A percentile compares a stretch with the other conserved stretches of the same genome.
Evolutionary conservation across 2,888 invertebrate genomes (phyloP).

Genomic region (Philonicus albiceps): DNA sequence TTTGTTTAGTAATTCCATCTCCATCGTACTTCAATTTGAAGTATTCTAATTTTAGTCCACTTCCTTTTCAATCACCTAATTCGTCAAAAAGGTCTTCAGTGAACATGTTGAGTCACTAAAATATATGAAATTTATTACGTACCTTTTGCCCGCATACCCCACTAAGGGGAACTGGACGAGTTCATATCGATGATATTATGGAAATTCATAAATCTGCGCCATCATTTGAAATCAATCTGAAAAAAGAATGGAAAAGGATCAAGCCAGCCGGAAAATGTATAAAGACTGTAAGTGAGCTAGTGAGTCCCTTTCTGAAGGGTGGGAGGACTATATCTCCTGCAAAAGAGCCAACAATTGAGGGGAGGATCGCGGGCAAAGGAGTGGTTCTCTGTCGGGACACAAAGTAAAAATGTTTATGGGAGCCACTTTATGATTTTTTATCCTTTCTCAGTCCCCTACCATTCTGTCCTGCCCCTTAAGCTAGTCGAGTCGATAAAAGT

Average conservation of each 20-base stretch:
- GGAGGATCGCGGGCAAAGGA: not conserved
- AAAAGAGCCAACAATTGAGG: not conserved
- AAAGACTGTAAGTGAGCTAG: not conserved
- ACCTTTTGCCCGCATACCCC: not conserved
- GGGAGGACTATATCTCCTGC: not conserved
- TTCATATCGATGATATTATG: not conserved
- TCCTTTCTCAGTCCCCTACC: not conserved
- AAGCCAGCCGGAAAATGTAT: not conserved
- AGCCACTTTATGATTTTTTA: constrained; percentile 30
- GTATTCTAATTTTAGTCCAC: not conserved
- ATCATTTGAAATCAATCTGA: constrained; percentile 18
- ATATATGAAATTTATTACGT: not conserved
- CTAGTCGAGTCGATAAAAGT: constrained; percentile 9
- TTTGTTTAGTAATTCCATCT: not conserved
- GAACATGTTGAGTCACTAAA: not conserved
- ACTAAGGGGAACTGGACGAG: not conserved
- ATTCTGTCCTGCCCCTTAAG: not conserved
- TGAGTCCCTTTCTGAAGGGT: not conserved
- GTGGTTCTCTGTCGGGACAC: not conserved
- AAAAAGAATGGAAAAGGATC: not conserved
- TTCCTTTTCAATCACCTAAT: not conserved
- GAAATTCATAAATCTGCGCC: constrained; percentile 16
- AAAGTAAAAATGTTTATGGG: constrained; percentile 29
- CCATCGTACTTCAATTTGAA: not conserved
- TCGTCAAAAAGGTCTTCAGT: not conserved